These are phyloP conservation scores for Chirona hameri DNA, from an alignment of 2,888 invertebrate species.

Conservation along the genomic window DNA sequence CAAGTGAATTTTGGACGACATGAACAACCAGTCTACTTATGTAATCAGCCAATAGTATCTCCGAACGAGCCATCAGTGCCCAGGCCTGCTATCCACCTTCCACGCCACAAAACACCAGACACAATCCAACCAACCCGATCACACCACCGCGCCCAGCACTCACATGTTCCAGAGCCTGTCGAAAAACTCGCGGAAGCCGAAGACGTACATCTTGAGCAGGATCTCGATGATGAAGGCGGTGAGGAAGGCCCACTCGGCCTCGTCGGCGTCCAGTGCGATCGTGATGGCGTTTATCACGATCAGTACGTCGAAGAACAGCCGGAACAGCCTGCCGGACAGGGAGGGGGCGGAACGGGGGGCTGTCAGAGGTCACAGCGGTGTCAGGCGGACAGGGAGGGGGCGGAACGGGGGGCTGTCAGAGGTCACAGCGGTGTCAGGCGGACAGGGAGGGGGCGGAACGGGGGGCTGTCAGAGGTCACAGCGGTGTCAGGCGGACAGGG, in stretches of 20 bases:
- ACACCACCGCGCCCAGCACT: conserved; percentile 40
- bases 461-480: not conserved
- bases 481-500: no score
- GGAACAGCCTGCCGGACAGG: conserved; percentile 46
- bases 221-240: conserved; percentile 50
- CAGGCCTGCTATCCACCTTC: no score
- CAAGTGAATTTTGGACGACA: no score
- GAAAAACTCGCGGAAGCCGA: conserved; percentile 48
- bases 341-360: not conserved
- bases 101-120: no score
- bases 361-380: not conserved
- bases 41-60: no score
- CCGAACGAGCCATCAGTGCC: no score
- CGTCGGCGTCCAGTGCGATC: conserved; percentile 46
- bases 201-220: conserved; percentile 48
- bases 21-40: no score
- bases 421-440: no score
- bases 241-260: conserved; percentile 50
- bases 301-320: conserved; percentile 49
- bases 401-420: not conserved
- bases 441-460: conserved; percentile 23
- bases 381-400: conserved; percentile 34
- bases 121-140: no score
- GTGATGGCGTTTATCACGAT: conserved; percentile 50
- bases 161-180: conserved; percentile 50